Evolutionary conservation across 2,888 invertebrate species (phyloP).

Genomic region (Nemotelus pantherinus): DNA sequence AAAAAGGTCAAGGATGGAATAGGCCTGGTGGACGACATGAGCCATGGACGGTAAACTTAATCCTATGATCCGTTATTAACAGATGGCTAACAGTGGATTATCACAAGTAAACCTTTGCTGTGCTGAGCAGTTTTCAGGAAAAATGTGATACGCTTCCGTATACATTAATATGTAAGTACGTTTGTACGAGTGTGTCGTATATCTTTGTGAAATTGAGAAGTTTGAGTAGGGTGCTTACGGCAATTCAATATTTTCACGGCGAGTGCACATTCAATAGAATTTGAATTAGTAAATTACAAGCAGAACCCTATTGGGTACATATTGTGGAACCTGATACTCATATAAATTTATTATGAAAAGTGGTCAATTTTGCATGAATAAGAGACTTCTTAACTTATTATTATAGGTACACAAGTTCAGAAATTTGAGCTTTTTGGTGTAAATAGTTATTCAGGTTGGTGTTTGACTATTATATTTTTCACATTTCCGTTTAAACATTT

Average conservation of each 20-base stretch:
- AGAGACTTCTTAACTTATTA: not conserved
- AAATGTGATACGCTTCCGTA: not conserved
- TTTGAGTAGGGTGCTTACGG: not conserved
- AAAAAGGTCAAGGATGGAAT: constrained; percentile 32
- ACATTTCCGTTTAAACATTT: too few species aligned
- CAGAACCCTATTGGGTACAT: not conserved
- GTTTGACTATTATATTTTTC: too few species aligned
- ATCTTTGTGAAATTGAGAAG: constrained; percentile 3
- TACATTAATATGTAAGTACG: too few species aligned
- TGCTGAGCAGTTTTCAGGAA: not conserved
- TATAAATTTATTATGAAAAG: too few species aligned
- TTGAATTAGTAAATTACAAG: not conserved
- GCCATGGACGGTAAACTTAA: constrained; percentile 4
- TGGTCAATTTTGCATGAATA: not conserved
- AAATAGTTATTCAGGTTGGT: too few species aligned
- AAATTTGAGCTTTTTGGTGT: not conserved
- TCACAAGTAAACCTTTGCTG: constrained; percentile 15
- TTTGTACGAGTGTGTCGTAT: too few species aligned
- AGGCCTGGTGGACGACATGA: constrained; percentile 19
- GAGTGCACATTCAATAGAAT: not conserved
- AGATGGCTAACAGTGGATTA: constrained; percentile 36
- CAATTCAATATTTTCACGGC: not conserved
- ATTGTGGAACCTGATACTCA: too few species aligned
- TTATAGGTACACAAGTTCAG: not conserved
- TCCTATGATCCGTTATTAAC: constrained; percentile 39